These are phyloP conservation scores for Rhyacophila brunnea DNA, from an alignment of 1,140 invertebrate genomes.

Conservation along the genomic window DNA sequence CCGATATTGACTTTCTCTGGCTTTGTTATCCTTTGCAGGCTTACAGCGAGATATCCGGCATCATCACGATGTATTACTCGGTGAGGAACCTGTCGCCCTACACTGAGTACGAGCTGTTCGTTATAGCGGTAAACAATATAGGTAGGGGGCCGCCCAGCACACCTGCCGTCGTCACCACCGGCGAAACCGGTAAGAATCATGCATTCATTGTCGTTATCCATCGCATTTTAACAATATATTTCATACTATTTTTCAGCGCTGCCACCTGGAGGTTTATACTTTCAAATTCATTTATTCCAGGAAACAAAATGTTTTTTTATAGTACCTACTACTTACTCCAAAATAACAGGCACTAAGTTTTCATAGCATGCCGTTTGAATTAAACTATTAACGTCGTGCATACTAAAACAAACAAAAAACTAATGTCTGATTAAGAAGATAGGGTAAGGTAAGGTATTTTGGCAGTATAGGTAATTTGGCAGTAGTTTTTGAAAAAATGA, in stretches of 20 bases:
- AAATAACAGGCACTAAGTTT: too few species aligned
- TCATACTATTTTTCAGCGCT: background rate
- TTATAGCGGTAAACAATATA: constrained; percentile 91
- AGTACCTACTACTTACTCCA: too few species aligned
- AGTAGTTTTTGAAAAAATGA: too few species aligned
- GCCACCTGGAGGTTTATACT: background rate
- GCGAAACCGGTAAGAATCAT: constrained; percentile 83
- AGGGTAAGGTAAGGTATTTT: too few species aligned
- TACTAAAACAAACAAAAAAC: too few species aligned
- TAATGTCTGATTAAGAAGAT: too few species aligned
- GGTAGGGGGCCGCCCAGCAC: constrained; percentile 85
- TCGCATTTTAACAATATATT: background rate
- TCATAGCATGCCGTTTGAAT: too few species aligned
- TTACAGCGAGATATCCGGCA: constrained; percentile 86
- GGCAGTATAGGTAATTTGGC: too few species aligned
- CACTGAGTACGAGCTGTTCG: constrained; percentile 95
- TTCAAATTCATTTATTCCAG: background rate
- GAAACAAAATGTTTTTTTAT: background rate
- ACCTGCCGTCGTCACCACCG: constrained; percentile 87
- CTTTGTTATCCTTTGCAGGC: constrained; percentile 49
- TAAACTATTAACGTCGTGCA: too few species aligned
- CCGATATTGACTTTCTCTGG: too few species aligned
- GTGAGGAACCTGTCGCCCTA: constrained; percentile 87
- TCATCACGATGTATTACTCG: constrained; percentile 89
- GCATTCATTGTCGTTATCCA: background rate